Evolutionary conservation across 2,797 vertebrate genomes (phyloP).

Genomic region (Enteromius mattozi): DNA sequence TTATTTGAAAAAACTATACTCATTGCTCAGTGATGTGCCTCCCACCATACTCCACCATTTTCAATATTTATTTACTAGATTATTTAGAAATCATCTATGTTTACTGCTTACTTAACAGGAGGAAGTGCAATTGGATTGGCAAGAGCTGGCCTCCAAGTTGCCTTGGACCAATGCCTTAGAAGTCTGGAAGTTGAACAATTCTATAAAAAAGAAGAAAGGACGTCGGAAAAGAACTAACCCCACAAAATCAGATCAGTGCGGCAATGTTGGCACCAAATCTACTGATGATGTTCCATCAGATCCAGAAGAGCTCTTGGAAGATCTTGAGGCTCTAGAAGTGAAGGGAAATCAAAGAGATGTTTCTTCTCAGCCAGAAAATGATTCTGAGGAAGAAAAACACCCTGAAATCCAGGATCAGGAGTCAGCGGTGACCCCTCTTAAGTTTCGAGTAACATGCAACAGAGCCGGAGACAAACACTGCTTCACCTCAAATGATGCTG

Average conservation of each 20-base stretch:
- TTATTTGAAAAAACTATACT: background rate
- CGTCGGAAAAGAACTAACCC: slow-evolving; percentile 74
- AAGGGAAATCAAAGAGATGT: slow-evolving; percentile 48
- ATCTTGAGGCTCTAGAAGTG: slow-evolving; percentile 45
- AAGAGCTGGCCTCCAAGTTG: slow-evolving; percentile 85
- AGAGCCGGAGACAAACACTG: slow-evolving; percentile 93
- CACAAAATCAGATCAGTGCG: slow-evolving; percentile 62
- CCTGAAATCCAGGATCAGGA: slow-evolving; percentile 56
- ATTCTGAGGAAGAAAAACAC: slow-evolving; percentile 56
- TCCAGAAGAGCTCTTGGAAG: slow-evolving; percentile 42
- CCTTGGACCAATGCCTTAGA: slow-evolving; percentile 86
- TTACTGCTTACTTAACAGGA: slow-evolving; percentile 78
- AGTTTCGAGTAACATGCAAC: slow-evolving; percentile 95
- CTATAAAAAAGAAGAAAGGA: slow-evolving; percentile 89
- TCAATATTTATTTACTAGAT: background rate
- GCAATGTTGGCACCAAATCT: slow-evolving; percentile 17
- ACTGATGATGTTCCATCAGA: slow-evolving; percentile 21
- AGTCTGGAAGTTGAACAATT: slow-evolving; percentile 90
- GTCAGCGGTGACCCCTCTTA: slow-evolving; percentile 70
- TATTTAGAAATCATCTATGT: background rate
- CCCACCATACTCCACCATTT: background rate
- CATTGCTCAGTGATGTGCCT: background rate
- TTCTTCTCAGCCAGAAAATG: slow-evolving; percentile 47
- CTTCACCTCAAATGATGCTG: slow-evolving; percentile 95
- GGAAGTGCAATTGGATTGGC: slow-evolving; percentile 87